These are phyloP conservation scores for Pluvianellus socialis DNA, from an alignment of 2,113 vertebrate genomes.

Conservation along the genomic window DNA sequence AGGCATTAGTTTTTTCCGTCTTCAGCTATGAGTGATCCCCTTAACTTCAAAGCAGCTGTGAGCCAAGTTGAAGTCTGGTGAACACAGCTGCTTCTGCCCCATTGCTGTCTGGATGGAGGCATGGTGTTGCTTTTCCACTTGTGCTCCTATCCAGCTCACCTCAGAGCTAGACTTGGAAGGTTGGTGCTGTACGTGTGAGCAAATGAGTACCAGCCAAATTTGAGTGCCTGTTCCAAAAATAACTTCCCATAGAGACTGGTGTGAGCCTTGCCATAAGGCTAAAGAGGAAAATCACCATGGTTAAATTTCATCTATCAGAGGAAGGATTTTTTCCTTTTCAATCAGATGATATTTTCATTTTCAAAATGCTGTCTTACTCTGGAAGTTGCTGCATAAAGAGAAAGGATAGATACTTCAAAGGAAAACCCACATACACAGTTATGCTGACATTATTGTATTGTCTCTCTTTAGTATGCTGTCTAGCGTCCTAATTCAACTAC, in stretches of 20 bases:
- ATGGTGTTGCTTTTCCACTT: neutral
- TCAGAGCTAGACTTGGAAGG: neutral
- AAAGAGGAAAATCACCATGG: neutral
- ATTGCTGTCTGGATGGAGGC: accelerated
- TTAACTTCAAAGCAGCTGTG: neutral
- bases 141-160: neutral
- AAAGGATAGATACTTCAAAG: neutral
- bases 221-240: accelerated
- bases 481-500: neutral
- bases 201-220: accelerated
- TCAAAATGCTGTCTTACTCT: neutral
- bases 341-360: neutral
- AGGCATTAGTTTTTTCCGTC: neutral
- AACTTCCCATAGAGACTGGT: accelerated
- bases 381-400: neutral
- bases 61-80: neutral
- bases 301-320: neutral
- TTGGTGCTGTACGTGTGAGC: neutral
- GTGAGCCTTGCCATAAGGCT: neutral
- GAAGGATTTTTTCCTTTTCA: neutral
- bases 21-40: neutral
- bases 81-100: neutral
- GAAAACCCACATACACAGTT: neutral
- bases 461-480: neutral
- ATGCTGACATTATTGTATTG: neutral